Conservation (phyloP, 2,888 invertebrate species). For the Hedya salicella region DNA sequence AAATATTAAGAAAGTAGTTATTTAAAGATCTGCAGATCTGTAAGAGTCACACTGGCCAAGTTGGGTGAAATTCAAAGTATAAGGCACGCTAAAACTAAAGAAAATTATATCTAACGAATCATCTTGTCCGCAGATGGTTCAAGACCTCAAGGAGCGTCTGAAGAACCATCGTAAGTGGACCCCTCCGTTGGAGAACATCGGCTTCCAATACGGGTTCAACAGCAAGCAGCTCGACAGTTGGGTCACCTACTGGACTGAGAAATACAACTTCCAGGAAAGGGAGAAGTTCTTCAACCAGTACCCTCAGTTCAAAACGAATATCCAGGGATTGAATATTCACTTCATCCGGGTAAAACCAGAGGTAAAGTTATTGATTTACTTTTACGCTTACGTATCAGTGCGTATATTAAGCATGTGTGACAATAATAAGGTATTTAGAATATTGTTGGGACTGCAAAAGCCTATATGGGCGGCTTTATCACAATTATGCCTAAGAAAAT, state of each 20-base stretch:
- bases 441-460: no score
- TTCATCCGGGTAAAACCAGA: constrained; percentile 87
- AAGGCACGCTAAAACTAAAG: no score
- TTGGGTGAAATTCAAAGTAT: no score
- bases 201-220: constrained; percentile 92
- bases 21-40: no score
- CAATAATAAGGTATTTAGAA: no score
- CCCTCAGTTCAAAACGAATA: constrained; percentile 88
- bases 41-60: no score
- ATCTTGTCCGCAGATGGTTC: constrained; percentile 44
- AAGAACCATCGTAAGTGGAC: constrained; percentile 48
- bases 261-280: constrained; percentile 84
- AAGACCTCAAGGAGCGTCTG: constrained; percentile 46
- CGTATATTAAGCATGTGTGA: no score
- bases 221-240: constrained; percentile 85
- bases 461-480: no score
- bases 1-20: no score
- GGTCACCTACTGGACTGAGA: constrained; percentile 88
- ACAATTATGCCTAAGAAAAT: no score
- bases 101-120: no score
- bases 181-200: constrained; percentile 84
- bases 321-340: constrained; percentile 88
- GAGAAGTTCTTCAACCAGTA: constrained; percentile 87
- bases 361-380: constrained; percentile 43
- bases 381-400: no score